Evolutionary conservation across 2,888 invertebrate genomes (phyloP), one percentile per base, ranked within the genome.

Genomic region (Pecten maximus): DNA sequence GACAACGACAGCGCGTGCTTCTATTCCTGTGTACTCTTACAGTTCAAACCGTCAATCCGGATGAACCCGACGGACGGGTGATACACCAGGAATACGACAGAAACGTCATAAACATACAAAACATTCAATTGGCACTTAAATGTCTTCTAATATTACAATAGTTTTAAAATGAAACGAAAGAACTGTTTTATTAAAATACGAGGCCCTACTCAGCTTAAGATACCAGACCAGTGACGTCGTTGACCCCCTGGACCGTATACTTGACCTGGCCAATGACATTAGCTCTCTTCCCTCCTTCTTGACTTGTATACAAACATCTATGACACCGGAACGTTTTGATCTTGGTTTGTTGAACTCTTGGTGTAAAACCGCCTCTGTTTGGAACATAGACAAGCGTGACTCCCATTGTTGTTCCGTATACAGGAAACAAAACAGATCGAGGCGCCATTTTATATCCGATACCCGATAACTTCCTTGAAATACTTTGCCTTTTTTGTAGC

Each of bases 321-420:
- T 35, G 28, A 74, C 74, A 74, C 35, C 35, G 74, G 74, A 35
- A 74, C 74, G 74, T 74, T 74, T 74, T 74, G 74, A 74, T 74
- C 74, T 74, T 6, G 74, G 74, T 74, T 74, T 74, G 35, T 35
- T 10, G 35, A 74, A 74, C 74, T 74, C 74, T 74, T 74, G 74
- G 35, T 35, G 74, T 74, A 35, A 74, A 74, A 28, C 23, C 8
- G 74, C 74, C 35, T 10, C 74, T 74, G 74, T 74, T 74, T 23
- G 35, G 74, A 74, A 74, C 74, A 6, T 10, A 74, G 28, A 28
- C 74, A 74, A 23, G 74, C 16, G 35, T 8, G 74, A 74, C 16
- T 35, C 16, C 74, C 28, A 74, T 74, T 35, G 35, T 54, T 74
- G 35, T 74, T 74, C 6, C 10, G 28, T 15, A 74, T 23, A 28